Base-by-base conservation (phyloP, 2,888 invertebrate genomes). In the Orthosia gracilis region DNA sequence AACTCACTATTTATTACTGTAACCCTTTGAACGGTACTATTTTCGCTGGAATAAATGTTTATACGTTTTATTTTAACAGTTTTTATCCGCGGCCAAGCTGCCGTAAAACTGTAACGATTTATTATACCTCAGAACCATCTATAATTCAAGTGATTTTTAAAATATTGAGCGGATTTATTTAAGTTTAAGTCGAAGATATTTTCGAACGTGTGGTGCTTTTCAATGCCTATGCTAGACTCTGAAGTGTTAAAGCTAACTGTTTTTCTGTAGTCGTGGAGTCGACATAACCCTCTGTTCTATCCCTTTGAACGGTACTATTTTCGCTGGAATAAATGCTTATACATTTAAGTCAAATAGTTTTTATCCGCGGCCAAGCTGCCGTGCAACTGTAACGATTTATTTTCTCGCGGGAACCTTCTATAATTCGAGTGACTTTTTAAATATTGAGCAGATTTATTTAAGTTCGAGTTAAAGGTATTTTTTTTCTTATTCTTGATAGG, bases 351-450 rank as follows among this genome's bases (percentile, higher is more conserved):
- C 52, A 68, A 75, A 66, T 69, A 70, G 67, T 71, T 75, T 62
- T 58, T 75, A 55, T 66, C 47, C 57, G 64, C 61, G 40, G 9
- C 50, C 17, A 49, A 23, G 69, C 13, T 74, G 49, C 68, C 80
- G 61, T 76, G 70, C 65, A 58, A 76, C 62, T 71, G 61, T 68
- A 55, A 69, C 62, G 81, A 82, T 82, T 84, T 84, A 81, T 82
- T 80, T 61, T 55, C 68, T 63, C 40, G n/a, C n/a, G n/a, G 66
- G 52, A 61, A 62, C 57, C 54, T 65, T 74, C 21, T 69, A 66
- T 67, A 59, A 69, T 58, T 73, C 65, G 67, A 66, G 69, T 66
- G 69, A 68, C 69, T 83, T 73, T 73, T 59, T 23, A 74, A 83
- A 73, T 77, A 82, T 70, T 57, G 55, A 59, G 55, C 66, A 31